A percentile compares a stretch with the other conserved stretches of the same genome.
These are phyloP conservation scores for Amiota mariae DNA, from an alignment of 2,888 invertebrate species.

Conservation along the genomic window DNA sequence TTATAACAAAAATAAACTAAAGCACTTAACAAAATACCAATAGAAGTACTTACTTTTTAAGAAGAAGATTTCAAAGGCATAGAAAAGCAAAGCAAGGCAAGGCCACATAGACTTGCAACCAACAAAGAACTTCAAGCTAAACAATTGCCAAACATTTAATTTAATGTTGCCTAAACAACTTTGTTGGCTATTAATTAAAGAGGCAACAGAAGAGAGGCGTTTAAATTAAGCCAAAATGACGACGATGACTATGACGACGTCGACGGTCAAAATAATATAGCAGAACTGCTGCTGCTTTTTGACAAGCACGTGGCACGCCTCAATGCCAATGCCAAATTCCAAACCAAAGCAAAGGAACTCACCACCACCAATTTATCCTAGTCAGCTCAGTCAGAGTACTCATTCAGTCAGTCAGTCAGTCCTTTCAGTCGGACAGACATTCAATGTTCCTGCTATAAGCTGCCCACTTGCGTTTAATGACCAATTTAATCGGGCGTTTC, in stretches of 20 bases:
- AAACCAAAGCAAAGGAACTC: background rate
- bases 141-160: slow-evolving; percentile 53
- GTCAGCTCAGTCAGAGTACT: background rate
- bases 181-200: slow-evolving; percentile 57
- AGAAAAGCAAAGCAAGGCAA: background rate
- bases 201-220: slow-evolving; percentile 30
- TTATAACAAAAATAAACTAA: too few relatives aligned
- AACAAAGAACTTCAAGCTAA: background rate
- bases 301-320: too few relatives aligned
- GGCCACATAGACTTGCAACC: background rate
- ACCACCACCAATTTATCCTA: background rate
- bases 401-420: background rate
- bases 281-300: too few relatives aligned
- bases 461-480: slow-evolving; percentile 64
- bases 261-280: background rate
- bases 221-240: slow-evolving; percentile 58
- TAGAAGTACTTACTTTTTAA: too few relatives aligned
- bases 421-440: background rate
- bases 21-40: too few relatives aligned
- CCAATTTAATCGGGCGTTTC: slow-evolving; percentile 55
- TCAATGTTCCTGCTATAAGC: slow-evolving; percentile 36
- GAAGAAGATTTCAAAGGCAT: too few relatives aligned
- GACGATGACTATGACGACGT: background rate
- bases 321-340: background rate
- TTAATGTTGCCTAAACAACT: slow-evolving; percentile 45